Percentiles rank a stretch among this genome's conserved stretches.
Conservation (phyloP, 2,888 invertebrate species). For the Drosophila vallismaia region DNA sequence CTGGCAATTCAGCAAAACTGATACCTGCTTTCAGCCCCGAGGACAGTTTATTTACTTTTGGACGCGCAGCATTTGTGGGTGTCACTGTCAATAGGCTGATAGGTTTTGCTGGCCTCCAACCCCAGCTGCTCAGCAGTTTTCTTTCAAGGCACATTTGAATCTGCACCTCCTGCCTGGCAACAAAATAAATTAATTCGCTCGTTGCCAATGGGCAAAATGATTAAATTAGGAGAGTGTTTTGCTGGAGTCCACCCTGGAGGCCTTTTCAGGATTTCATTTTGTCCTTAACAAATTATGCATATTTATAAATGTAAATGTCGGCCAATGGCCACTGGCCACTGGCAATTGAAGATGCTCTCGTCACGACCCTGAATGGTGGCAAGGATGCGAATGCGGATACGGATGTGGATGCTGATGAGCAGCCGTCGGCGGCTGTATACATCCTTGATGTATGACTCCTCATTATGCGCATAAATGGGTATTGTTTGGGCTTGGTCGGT, state of each 20-base stretch:
- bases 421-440: constrained; percentile 39
- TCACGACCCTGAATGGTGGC: not conserved
- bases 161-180: constrained; percentile 10
- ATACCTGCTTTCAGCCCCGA: constrained; percentile 46
- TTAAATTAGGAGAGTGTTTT: constrained; percentile 61
- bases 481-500: constrained; percentile 35
- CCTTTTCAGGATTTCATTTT: constrained; percentile 45
- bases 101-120: constrained; percentile 17
- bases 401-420: constrained; percentile 24
- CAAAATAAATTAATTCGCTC: constrained; percentile 48
- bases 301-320: constrained; percentile 63
- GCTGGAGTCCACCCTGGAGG: constrained; percentile 30
- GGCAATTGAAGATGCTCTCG: constrained; percentile 5
- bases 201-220: constrained; percentile 58
- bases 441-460: constrained; percentile 57
- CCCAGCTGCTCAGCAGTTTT: not conserved
- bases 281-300: constrained; percentile 58
- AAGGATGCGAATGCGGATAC: constrained; percentile 11
- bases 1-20: constrained; percentile 20
- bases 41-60: constrained; percentile 70
- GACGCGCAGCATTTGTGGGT: constrained; percentile 61
- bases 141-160: constrained; percentile 16
- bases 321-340: constrained; percentile 13
- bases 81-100: constrained; percentile 58
- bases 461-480: constrained; percentile 66